Percentiles rank a stretch among this genome's conserved stretches.
These are phyloP conservation scores for Ichneumoninae sp. DNA, from an alignment of 2,888 invertebrate species.

Conservation along the genomic window DNA sequence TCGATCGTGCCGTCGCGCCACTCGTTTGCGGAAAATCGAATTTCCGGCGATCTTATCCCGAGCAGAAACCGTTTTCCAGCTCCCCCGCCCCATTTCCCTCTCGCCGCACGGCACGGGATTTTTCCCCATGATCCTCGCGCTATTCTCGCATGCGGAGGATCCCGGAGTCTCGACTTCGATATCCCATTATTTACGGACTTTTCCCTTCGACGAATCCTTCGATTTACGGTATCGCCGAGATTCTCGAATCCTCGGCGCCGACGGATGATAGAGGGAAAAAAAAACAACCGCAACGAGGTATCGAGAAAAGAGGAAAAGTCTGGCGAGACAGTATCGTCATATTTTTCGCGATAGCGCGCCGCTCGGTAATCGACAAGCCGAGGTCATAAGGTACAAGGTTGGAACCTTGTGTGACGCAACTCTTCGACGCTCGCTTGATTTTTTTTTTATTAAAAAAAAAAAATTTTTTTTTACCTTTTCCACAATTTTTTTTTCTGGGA, in stretches of 20 bases:
- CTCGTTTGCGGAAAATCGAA: slow-evolving; percentile 10
- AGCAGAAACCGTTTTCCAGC: slow-evolving; percentile 1
- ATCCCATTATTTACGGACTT: slow-evolving; percentile 37
- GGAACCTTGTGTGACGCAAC: neutral
- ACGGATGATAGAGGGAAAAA: neutral
- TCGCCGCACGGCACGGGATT: neutral
- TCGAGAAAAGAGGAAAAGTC: slow-evolving; percentile 8
- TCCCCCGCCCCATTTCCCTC: neutral
- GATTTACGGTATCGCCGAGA: slow-evolving; percentile 44
- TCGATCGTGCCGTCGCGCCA: neutral
- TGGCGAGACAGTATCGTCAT: slow-evolving; percentile 1
- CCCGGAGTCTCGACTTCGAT: slow-evolving; percentile 1
- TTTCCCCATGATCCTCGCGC: neutral
- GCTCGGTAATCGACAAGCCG: neutral
- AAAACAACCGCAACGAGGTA: neutral
- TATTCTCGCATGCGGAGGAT: neutral
- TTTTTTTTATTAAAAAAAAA: neutral
- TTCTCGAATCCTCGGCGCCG: slow-evolving; percentile 8
- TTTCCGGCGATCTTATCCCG: slow-evolving; percentile 13
- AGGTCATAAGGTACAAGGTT: neutral
- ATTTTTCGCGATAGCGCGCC: slow-evolving; percentile 1
- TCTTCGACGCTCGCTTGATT: neutral
- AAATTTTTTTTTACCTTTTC: slow-evolving; percentile 5
- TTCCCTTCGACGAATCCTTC: slow-evolving; percentile 40
- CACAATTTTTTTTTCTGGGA: neutral